A percentile compares a stretch with the other conserved stretches of the same genome.
Evolutionary conservation across 2,113 vertebrate species (phyloP).

Genomic region (Sminthopsis crassicaudata): DNA sequence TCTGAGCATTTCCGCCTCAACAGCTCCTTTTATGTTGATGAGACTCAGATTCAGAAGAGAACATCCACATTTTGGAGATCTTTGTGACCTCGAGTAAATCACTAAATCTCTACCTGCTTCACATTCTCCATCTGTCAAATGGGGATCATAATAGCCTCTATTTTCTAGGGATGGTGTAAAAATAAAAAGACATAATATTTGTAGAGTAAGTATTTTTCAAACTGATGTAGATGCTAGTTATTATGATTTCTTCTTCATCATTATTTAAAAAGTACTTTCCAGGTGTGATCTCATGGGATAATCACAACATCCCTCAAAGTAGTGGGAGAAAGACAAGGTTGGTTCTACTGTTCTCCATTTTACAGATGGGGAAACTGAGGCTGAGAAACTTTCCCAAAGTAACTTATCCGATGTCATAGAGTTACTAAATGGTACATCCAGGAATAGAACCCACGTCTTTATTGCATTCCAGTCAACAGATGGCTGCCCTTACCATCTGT

Average conservation of each 20-base stretch:
- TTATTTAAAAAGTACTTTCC: background rate
- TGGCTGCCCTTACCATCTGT: background rate
- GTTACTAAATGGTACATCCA: background rate
- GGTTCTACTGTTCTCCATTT: background rate
- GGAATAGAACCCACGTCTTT: background rate
- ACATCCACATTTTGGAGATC: background rate
- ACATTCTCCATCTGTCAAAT: too few species aligned
- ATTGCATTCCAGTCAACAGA: background rate
- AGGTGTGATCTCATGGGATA: background rate
- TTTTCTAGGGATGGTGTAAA: background rate
- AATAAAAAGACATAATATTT: background rate
- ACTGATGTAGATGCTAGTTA: background rate
- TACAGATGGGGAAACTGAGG: too few species aligned
- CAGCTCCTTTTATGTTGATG: background rate
- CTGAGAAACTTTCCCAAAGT: background rate
- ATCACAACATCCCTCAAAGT: background rate
- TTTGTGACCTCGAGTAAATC: background rate
- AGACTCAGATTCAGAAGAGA: background rate
- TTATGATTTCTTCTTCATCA: background rate
- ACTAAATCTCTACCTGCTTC: background rate
- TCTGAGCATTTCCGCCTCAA: background rate
- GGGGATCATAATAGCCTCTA: too few species aligned
- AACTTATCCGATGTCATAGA: background rate
- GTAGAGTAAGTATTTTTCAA: background rate
- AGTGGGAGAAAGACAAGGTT: background rate